Evolutionary conservation across 2,888 invertebrate genomes (phyloP), one percentile per base, ranked within the genome.

Genomic region (Caenorhabditis sulstoni): DNA sequence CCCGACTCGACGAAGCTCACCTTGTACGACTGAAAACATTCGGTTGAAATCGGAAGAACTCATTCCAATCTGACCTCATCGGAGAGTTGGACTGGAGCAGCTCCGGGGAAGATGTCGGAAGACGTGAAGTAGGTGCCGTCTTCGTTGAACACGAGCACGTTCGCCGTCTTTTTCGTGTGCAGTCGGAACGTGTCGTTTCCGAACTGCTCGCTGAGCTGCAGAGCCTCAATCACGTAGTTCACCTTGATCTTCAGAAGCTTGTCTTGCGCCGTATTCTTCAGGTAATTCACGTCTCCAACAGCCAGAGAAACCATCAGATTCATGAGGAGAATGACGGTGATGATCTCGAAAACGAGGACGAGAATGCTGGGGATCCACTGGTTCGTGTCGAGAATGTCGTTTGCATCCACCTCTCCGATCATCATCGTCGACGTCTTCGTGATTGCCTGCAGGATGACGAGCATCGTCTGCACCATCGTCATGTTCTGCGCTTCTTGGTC

Each of bases 361-460:
- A 89, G 81, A 37, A 88, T 77, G 29, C 87, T 87, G 1, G 89
- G 88, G 50, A 89, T 84, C 89, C 89, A 89, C 58, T 86, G 84
- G 41, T 73, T 81, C 16, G 79, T 87, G 70, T 81, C 85, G 1
- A 84, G 62, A 16, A 84, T 84, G 57, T 84, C 84, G 55, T 84
- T 84, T 9, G 84, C 84, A 35, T 85, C 85, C 0, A 83, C 87
- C 79, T 89, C 89, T 57, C 89, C 89, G 41, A 89, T 88, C 89
- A 89, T 89, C 89, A 89, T 89, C 18, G 89, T 89, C 0, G 88
- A 88, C 8, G 88, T 89, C 62, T 89, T 89, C 1, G 89, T 89
- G 74, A 89, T 79, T 0, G 89, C 89, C 58, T 89, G 89, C 1
- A 89, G 84, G 29, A 89, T 80, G 1, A 85, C 75, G 18, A 86